phyloP scores from a whole-genome alignment of 2,113 vertebrate species.

The Pantherophis guttatus region DNA sequence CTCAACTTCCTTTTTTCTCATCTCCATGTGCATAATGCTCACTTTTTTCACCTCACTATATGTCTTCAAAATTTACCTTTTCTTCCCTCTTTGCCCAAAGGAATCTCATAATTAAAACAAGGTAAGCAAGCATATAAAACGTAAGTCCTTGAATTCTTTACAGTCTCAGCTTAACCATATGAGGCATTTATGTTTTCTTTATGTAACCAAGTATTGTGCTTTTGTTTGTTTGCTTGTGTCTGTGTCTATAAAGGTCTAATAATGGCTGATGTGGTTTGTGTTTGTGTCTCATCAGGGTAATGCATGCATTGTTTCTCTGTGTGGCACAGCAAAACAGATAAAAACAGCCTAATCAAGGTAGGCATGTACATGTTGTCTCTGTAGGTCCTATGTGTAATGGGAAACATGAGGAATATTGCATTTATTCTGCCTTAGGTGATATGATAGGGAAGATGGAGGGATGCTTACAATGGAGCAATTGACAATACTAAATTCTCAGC shows the following conservation, averaged over 20 bases:
- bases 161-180: neutral
- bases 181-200: neutral
- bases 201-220: neutral
- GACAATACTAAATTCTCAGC: neutral
- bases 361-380: neutral
- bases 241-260: neutral
- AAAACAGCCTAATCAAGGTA: neutral
- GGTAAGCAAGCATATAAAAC: neutral
- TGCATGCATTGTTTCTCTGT: neutral
- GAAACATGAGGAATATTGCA: neutral
- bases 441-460: neutral
- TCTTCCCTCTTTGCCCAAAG: neutral
- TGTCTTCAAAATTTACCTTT: neutral
- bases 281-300: neutral
- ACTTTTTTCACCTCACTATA: rapidly evolving
- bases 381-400: neutral
- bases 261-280: neutral
- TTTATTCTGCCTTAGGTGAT: neutral
- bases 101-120: neutral
- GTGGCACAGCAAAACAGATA: neutral
- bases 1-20: neutral
- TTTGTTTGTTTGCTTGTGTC: neutral
- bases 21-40: neutral
- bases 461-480: neutral
- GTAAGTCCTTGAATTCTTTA: neutral